Conservation (phyloP, 2,888 invertebrate species). For the Eurytoma californica region DNA sequence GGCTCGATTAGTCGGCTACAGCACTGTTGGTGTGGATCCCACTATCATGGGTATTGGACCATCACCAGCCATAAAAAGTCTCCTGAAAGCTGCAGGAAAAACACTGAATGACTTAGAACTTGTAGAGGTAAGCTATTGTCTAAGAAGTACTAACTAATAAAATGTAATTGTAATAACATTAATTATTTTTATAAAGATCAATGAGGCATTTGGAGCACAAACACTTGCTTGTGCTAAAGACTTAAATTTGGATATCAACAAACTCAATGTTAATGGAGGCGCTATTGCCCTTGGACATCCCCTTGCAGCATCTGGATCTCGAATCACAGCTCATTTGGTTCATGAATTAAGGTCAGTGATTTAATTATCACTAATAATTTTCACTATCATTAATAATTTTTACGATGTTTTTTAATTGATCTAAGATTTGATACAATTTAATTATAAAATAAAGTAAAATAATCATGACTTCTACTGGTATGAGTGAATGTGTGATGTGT, state of each 20-base stretch:
- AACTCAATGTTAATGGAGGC: conserved; percentile 96
- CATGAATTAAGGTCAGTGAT: conserved; percentile 88
- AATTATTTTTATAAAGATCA: conserved; percentile 82
- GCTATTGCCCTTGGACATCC: conserved; percentile 99
- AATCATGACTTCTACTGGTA: too few relatives aligned
- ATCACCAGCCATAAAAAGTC: conserved; percentile 92
- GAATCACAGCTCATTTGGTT: conserved; percentile 93
- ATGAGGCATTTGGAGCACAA: conserved; percentile 98
- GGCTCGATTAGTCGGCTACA: conserved; percentile 93
- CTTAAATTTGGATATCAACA: conserved; percentile 88
- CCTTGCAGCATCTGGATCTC: conserved; percentile 93
- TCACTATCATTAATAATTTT: conserved; percentile 19
- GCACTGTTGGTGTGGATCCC: conserved; percentile 96
- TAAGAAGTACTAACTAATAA: not conserved
- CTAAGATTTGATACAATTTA: too few relatives aligned
- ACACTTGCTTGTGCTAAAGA: conserved; percentile 94
- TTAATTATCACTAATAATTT: conserved; percentile 20
- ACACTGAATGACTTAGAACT: conserved; percentile 92
- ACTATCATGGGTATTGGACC: conserved; percentile 99
- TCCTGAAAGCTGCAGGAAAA: conserved; percentile 87
- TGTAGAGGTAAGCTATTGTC: conserved; percentile 83
- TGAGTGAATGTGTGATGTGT: too few relatives aligned
- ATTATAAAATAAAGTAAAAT: too few relatives aligned
- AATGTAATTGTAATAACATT: not conserved
- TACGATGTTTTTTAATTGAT: not conserved